phyloP scores from a whole-genome alignment of 2,888 invertebrate genomes.

The Sphaerophoria rueppellii region DNA sequence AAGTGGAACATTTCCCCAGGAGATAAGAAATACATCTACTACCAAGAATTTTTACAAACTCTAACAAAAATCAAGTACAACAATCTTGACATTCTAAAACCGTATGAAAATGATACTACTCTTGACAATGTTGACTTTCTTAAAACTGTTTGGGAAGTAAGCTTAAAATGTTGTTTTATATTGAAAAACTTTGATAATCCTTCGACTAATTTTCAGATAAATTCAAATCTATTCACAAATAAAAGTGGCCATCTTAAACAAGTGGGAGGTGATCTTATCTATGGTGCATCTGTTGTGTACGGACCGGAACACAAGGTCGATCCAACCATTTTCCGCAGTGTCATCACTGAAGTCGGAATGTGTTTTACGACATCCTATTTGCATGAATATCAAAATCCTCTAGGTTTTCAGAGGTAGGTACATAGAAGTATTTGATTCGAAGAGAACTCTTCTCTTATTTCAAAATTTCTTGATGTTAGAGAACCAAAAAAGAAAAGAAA shows the following conservation, averaged over 20 bases:
- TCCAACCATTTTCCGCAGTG: conserved; percentile 31
- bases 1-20: conserved; percentile 47
- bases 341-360: conserved; percentile 79
- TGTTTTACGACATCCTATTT: conserved; percentile 78
- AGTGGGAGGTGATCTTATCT: not conserved
- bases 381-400: conserved; percentile 77
- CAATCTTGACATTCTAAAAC: conserved; percentile 75
- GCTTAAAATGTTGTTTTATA: not conserved
- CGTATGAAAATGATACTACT: conserved; percentile 76
- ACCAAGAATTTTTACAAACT: conserved; percentile 75
- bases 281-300: not conserved
- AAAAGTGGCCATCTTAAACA: not conserved
- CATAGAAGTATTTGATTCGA: not conserved
- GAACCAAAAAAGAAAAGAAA: not conserved
- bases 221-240: conserved; percentile 17
- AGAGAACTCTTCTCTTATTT: not conserved
- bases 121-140: conserved; percentile 75
- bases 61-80: conserved; percentile 75
- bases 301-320: not conserved
- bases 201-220: conserved; percentile 19
- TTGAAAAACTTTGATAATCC: not conserved
- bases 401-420: conserved; percentile 32
- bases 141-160: conserved; percentile 74
- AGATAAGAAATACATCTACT: conserved; percentile 74
- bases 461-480: not conserved